phyloP scores from a whole-genome alignment of 53 echinoderm and acorn worm species.

The Arbacia lixula region DNA sequence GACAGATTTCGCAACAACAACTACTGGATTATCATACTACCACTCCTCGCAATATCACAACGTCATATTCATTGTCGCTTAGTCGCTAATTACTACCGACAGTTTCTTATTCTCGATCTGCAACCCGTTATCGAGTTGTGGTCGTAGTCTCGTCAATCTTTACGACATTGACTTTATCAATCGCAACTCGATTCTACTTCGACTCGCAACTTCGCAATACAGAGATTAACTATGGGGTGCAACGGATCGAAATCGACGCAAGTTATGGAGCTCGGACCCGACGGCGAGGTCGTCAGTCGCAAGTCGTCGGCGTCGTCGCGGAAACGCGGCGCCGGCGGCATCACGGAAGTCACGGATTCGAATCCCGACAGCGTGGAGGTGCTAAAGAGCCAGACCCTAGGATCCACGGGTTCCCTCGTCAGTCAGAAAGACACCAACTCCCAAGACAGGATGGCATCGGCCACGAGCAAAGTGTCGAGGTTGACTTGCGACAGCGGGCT shows the following conservation, averaged over 20 bases:
- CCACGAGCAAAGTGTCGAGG: conserved; percentile 85
- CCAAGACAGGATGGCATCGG: conserved; percentile 77
- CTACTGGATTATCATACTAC: background rate
- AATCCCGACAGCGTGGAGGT: conserved; percentile 24
- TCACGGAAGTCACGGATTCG: conserved; percentile 5
- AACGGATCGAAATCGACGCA: conserved; percentile 42
- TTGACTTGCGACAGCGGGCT: conserved; percentile 87
- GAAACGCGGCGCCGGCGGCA: background rate
- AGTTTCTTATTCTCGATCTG: no score
- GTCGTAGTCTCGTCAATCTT: no score
- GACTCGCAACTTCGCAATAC: no score
- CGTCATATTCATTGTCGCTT: no score
- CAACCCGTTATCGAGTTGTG: no score
- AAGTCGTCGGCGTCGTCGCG: conserved; percentile 36
- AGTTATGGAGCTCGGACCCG: conserved; percentile 37
- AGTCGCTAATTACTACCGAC: no score
- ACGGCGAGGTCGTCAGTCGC: conserved; percentile 21
- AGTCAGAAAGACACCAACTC: conserved; percentile 17
- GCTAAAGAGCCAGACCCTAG: conserved; percentile 49
- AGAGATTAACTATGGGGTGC: conserved; percentile 44
- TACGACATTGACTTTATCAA: no score
- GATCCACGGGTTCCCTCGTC: conserved; percentile 65
- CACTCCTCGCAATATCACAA: background rate
- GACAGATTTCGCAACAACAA: conserved; percentile 14
- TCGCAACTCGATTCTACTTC: no score